Evolutionary conservation across 53 echinoderm and acorn worm genomes (phyloP), one percentile per base, ranked within the genome.

Genomic region (Temnopleurus reevesii): DNA sequence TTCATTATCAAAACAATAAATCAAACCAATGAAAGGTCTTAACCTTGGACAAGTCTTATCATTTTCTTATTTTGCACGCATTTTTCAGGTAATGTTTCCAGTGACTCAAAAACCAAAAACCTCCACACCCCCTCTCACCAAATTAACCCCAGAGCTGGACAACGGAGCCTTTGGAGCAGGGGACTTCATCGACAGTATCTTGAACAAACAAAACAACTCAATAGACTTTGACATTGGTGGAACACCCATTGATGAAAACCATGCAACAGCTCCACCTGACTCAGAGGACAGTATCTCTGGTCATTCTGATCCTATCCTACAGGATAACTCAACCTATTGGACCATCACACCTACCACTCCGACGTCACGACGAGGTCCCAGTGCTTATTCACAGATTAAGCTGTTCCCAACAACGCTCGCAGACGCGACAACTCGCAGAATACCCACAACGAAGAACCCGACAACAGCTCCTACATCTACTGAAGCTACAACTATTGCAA

Each of bases 51-150:
- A 33, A 31, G 13, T 18, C 15, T 29, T 63, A 4, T 33, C 8
- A 1, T 30, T 63, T n/a, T n/a, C n/a, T n/a, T n/a, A 31, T 33
- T 30, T 18, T 58, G 0, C 71, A n/a, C n/a, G n/a, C n/a, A n/a
- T n/a, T n/a, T n/a, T 12, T 19, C 21, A 71, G 71, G 41, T 71
- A n/a, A 71, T 71, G n/a, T n/a, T n/a, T n/a, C n/a, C n/a, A n/a
- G n/a, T n/a, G 71, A 71, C 71, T 71, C 71, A 71, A 71, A 71
- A 41, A 38, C 71, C 71, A 15, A 41, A n/a, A 41, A 71, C 71
- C n/a, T 71, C 71, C 45, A 79, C 79, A 28, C 49, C 49, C 1
- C 46, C 49, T 4, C 15, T 49, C 46, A 47, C 79, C 5, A 79
- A 79, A 79, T 27, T 47, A 15, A 79, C 79, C 26, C 12, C 15